phyloP scores from a whole-genome alignment of 2,888 invertebrate genomes.

The Netelia virgata region DNA sequence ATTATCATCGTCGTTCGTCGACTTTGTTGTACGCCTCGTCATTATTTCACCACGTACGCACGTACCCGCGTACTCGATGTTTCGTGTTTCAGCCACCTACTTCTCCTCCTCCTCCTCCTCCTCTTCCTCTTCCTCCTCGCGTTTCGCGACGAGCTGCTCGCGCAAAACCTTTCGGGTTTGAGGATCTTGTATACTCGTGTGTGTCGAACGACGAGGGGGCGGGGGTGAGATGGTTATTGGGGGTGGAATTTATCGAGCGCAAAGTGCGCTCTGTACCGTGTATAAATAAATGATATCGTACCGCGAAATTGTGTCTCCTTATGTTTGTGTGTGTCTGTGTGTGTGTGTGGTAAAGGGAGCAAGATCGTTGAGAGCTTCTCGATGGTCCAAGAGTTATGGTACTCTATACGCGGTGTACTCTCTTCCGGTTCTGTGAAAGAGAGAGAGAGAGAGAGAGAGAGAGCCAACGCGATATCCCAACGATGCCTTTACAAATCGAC shows the following conservation, averaged over 20 bases:
- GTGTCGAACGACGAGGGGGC: not conserved
- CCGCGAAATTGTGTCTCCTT: constrained; percentile 55
- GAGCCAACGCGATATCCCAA: constrained; percentile 43
- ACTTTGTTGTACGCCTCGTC: constrained; percentile 10
- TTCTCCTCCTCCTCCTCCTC: too few species aligned
- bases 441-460: constrained; percentile 43
- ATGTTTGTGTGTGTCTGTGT: constrained; percentile 10
- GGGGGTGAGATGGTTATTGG: constrained; percentile 23
- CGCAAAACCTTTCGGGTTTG: not conserved
- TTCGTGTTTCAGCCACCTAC: constrained; percentile 18
- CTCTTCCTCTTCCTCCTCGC: too few species aligned
- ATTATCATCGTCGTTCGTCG: constrained; percentile 21
- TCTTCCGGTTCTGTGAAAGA: constrained; percentile 57
- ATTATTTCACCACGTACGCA: constrained; percentile 48
- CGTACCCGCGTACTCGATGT: constrained; percentile 18
- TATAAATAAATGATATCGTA: constrained; percentile 62
- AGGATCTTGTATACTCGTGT: constrained; percentile 26
- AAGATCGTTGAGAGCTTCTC: constrained; percentile 52
- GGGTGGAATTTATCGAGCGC: constrained; percentile 65
- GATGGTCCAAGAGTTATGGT: constrained; percentile 58
- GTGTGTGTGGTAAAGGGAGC: constrained; percentile 37
- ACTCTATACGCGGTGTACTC: constrained; percentile 14
- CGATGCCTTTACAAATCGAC: constrained; percentile 68
- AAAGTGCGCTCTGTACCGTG: constrained; percentile 41
- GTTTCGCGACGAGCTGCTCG: not conserved